A percentile compares a stretch with the other conserved stretches of the same genome.
These are phyloP conservation scores for Drosophila subquinaria DNA, from an alignment of 2,888 invertebrate species.

Conservation along the genomic window DNA sequence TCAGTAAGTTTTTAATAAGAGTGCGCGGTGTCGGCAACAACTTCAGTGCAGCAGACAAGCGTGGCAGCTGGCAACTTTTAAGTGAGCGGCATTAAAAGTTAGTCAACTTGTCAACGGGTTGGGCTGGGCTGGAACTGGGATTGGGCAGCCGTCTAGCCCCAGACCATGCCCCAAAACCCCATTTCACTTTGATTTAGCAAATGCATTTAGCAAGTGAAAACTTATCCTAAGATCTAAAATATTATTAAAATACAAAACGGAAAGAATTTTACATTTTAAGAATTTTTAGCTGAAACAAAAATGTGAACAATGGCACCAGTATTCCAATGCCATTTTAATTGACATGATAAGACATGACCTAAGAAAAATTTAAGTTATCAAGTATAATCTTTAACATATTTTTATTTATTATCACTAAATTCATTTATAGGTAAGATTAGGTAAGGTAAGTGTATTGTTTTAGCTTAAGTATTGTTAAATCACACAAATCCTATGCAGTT, in stretches of 20 bases:
- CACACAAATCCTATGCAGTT: conserved; percentile 2
- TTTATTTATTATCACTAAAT: background rate
- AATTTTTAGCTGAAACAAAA: background rate
- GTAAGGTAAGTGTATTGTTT: background rate
- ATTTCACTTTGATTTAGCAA: background rate
- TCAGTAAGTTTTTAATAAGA: conserved; percentile 52
- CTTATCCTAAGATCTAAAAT: conserved; percentile 35
- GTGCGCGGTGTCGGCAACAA: conserved; percentile 4
- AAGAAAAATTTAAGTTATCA: background rate
- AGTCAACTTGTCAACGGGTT: conserved; percentile 70
- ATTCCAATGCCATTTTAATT: too few relatives aligned
- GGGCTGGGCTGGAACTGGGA: too few relatives aligned
- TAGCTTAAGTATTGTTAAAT: background rate
- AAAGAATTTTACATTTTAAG: background rate
- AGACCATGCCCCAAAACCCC: background rate
- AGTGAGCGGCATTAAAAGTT: conserved; percentile 76
- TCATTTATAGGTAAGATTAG: background rate
- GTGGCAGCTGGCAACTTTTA: conserved; percentile 59
- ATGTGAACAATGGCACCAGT: too few relatives aligned
- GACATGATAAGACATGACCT: background rate
- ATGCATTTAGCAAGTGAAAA: conserved; percentile 32
- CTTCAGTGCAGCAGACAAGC: conserved; percentile 15
- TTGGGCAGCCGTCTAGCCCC: conserved; percentile 26
- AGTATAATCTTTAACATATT: background rate
- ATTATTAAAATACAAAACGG: background rate